These are phyloP conservation scores for Paraplagusia blochii DNA, from an alignment of 2,113 vertebrate species.

Conservation along the genomic window DNA sequence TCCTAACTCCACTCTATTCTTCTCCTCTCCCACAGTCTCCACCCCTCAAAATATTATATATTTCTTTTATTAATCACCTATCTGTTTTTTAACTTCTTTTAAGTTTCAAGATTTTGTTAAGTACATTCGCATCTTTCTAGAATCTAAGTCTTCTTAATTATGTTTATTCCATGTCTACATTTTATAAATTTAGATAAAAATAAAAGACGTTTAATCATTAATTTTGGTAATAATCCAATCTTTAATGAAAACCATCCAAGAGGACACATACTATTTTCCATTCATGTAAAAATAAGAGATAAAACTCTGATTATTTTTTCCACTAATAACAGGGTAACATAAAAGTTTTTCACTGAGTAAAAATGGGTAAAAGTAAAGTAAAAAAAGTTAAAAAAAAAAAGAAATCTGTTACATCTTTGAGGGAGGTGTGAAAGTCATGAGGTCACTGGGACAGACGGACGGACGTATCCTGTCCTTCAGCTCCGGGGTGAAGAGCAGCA, in stretches of 20 bases:
- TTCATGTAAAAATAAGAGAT: background rate
- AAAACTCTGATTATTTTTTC: background rate
- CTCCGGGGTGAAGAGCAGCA: constrained; percentile 73
- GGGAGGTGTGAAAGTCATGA: constrained; percentile 76
- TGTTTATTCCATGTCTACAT: too few species aligned
- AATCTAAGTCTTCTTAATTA: too few species aligned
- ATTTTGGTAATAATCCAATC: constrained; percentile 1
- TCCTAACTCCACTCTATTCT: too few species aligned
- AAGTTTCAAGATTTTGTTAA: too few species aligned
- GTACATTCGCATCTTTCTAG: too few species aligned
- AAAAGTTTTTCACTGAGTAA: background rate
- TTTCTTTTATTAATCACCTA: too few species aligned
- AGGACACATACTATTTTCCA: constrained; percentile 22
- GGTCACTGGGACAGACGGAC: constrained; percentile 70
- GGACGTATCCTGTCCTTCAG: constrained; percentile 58
- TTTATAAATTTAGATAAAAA: too few species aligned
- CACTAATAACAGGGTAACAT: background rate
- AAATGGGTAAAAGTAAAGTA: background rate
- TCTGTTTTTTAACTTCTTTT: too few species aligned
- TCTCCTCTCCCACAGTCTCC: too few species aligned
- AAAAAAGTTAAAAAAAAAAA: background rate
- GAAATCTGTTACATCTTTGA: constrained; percentile 7
- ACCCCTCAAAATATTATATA: too few species aligned
- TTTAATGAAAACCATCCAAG: constrained; percentile 21
- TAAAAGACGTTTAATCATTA: background rate